Percentiles rank a stretch among this genome's conserved stretches.
Evolutionary conservation across 2,113 vertebrate species (phyloP).

Genomic region (Myiopsitta monachus): DNA sequence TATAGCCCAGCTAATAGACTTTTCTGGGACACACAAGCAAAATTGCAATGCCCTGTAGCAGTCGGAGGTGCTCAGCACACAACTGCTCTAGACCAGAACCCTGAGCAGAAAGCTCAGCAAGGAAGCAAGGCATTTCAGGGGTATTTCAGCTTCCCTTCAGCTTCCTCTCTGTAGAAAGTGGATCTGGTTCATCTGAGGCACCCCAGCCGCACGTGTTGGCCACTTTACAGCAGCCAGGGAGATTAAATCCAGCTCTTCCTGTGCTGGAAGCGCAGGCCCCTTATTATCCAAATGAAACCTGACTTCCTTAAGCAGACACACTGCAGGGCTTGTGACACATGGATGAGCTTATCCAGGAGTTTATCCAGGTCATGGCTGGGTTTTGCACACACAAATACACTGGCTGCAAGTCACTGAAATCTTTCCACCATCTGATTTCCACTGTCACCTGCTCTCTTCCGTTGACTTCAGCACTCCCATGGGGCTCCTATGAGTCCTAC

Average conservation of each 20-base stretch:
- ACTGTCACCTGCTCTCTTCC: background rate
- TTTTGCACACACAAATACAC: background rate
- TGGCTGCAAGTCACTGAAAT: background rate
- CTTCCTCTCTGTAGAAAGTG: background rate
- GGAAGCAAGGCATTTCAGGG: background rate
- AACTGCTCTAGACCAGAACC: background rate
- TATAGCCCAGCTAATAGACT: background rate
- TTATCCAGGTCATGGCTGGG: background rate
- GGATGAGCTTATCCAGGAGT: background rate
- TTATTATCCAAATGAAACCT: background rate
- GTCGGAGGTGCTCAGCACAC: fast-evolving
- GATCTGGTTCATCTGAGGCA: background rate
- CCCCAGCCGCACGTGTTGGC: background rate
- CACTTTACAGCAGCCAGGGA: background rate
- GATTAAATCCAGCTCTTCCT: constrained; percentile 27
- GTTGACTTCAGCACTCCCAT: background rate
- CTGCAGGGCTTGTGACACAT: background rate
- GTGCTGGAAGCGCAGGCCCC: background rate
- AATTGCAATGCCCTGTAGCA: background rate
- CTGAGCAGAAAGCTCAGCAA: background rate
- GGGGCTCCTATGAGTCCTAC: background rate
- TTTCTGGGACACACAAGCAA: background rate
- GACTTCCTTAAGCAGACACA: background rate
- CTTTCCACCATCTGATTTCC: background rate
- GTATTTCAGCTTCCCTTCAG: background rate